Base-by-base conservation (phyloP, 2,888 invertebrate species). In the Ichneumon xanthorius region DNA sequence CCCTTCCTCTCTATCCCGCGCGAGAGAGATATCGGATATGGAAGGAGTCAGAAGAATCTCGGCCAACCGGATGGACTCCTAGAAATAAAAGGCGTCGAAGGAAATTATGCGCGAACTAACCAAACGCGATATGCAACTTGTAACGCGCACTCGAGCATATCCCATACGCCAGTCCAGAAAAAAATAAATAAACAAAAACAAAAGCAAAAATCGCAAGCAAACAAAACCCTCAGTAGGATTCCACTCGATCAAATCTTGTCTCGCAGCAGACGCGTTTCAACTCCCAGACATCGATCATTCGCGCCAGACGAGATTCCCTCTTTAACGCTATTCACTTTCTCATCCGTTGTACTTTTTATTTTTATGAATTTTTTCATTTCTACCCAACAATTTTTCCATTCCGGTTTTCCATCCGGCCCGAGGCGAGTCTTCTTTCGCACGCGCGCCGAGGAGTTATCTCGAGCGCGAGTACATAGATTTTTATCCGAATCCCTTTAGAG, bases 401-500 rank as follows among this genome's bases (percentile, higher is more conserved):
- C 45, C 45, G 45, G 45, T 48, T 48, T 48, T 48, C 16, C 45
- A 16, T 16, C 16, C 16, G 45, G 16, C 16, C 16, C 4, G 45
- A 48, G 4, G 45, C 45, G 45, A 48, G 4, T 14, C 45, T 48
- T 48, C 45, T 16, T 48, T 48, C 45, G 16, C 14, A 45, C 45
- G 4, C 45, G 45, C 45, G 45, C 16, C 45, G 45, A 45, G 4
- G 45, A 48, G 45, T 48, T 48, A 48, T 48, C 45, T 16, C 45
- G 45, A 16, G 4, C 16, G 45, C 45, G 14, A 33, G 55, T 9
- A 3, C 9, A 55, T 72, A 48, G 77, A 82, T 82, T 40, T 53
- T 77, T 67, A 82, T 76, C 70, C 45, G 45, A 63, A 37, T 65
- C 53, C 53, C 40, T 48, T 45, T 77, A 16, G 48, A 71, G 77